Base-by-base conservation (phyloP, 2,113 vertebrate genomes). In the Proteles cristata region DNA sequence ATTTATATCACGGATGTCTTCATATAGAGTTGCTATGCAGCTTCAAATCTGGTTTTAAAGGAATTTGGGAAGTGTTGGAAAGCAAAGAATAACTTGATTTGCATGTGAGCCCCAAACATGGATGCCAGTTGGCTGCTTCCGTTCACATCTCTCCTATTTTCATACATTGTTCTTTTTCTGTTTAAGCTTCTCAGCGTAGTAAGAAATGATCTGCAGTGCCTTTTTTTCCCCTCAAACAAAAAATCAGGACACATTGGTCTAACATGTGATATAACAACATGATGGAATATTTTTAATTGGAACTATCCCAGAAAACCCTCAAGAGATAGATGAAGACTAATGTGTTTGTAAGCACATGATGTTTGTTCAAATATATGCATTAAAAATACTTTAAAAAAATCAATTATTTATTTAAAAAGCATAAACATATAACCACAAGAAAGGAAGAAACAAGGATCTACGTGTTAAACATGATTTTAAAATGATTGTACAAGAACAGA, bases 31-130 rank as follows among this genome's bases (percentile, higher is more conserved):
- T 93, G 93, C 85, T 95, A 86, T 97, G 97, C 97, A 97, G 97
- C 79, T 96, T 97, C 93, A 98, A 97, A 97, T 97, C 97, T 86
- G 88, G 93, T 91, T 98, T 96, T 95, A 91, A 96, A 97, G 95
- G 93, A 97, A 93, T 94, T 97, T 97, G 79, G 94, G 83, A 98
- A 93, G 95, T 97, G 97, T 97, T 97, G 82, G 95, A 97, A 98
- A 98, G 97, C 96, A 97, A 91, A 97, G 94, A 97, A 94, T 88
- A 96, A 97, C 85, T 93, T 94, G 85, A 98, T 98, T 98, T 98
- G 96, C 97, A 98, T 98, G 91, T 80, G 80, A 97, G 88, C 89
- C 74, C 39, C 90, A 91, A 97, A 83, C 79, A 89, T 95, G 95
- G 82, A 68, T 97, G 97, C 95, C 97, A 97, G 97, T 97, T 97